Base-by-base conservation (phyloP, 2,797 vertebrate species). In the Cuculus canorus region DNA sequence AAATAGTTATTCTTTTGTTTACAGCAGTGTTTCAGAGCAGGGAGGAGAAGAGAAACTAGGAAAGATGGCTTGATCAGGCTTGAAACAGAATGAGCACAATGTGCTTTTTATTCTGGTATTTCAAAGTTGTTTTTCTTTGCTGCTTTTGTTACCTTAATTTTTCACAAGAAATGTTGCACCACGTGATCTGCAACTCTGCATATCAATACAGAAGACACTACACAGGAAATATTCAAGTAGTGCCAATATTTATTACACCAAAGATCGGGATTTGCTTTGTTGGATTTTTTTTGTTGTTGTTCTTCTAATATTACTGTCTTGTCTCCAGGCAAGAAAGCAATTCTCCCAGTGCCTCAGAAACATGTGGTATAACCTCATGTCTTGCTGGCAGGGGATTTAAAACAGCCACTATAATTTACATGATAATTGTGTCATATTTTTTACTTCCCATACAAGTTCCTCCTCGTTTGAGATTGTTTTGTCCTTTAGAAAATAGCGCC, bases 361-460 rank as follows among this genome's bases (percentile, higher is more conserved):
- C 87, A 75, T 91, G 91, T 93, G 68, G 60, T 84, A 48, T 83
- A 90, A 91, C 82, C 87, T 92, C 93, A 72, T 64, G 86, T 88
- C 94, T 96, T 13, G 10, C 94, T 95, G 87, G 70, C 76, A 95
- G 93, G 92, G 94, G 93, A 93, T 94, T 94, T 89, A 93, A 96
- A 85, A 60, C 84, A 85, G 52, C 76, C 89, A 47, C 91, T 82
- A 61, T 95, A 94, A 94, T 97, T 94, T 96, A 96, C 90, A 88
- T 91, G 37, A 83, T 96, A 94, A 92, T 92, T 96, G 65, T 92
- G 87, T 95, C 84, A 21, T 86, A 53, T 86, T 94, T 92, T 94
- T 92, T 87, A 80, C 92, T 76, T 95, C 78, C 21, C 39, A 0
- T 65, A n/a, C 72, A 87, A 94, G 87, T 91, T 95, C 80, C 75